Conservation (phyloP, 2,888 invertebrate genomes). For the Prosapia bicincta region DNA sequence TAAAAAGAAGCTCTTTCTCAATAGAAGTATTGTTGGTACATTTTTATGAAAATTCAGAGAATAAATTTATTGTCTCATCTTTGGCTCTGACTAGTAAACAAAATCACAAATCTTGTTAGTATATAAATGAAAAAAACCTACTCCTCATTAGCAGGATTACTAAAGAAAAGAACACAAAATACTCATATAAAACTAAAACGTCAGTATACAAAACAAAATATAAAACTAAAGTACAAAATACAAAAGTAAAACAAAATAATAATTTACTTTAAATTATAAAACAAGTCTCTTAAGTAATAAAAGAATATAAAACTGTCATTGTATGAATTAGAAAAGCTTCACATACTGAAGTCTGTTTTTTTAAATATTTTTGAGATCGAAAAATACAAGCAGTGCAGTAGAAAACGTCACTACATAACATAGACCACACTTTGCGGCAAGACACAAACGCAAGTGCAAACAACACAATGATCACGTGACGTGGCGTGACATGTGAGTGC, state of each 20-base stretch:
- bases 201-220: neutral
- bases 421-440: no score
- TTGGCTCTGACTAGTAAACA: conserved; percentile 20
- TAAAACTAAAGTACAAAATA: neutral
- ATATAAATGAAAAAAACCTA: no score
- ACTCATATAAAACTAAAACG: neutral
- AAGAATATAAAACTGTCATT: no score
- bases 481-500: neutral
- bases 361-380: neutral
- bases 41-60: neutral
- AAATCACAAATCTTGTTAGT: neutral
- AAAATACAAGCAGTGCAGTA: neutral
- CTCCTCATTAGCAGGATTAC: no score
- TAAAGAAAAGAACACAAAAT: neutral
- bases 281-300: neutral
- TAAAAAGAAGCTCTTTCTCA: neutral
- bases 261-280: neutral
- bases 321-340: neutral
- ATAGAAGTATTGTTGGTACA: neutral
- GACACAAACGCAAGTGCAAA: conserved; percentile 10
- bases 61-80: neutral
- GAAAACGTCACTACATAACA: conserved; percentile 10
- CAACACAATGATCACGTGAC: neutral
- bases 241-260: neutral
- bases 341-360: neutral